Evolutionary conservation across 1,140 invertebrate species (phyloP).

Genomic region (Thalassaphorura encarpata): DNA sequence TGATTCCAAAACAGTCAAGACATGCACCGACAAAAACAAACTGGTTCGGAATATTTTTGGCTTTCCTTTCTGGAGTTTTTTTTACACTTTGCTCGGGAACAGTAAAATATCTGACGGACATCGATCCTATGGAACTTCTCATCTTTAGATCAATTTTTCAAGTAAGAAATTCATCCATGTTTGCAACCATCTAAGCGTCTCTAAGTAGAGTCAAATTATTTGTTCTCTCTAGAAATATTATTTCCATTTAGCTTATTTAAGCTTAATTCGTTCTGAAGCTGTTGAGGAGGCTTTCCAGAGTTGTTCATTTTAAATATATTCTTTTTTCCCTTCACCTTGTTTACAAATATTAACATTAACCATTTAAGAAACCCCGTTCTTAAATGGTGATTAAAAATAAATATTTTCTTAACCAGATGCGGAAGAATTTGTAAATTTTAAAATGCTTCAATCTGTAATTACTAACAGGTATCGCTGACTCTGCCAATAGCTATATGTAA

Average conservation of each 20-base stretch:
- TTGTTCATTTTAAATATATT: too few species aligned
- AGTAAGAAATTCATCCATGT: constrained; percentile 31
- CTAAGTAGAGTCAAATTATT: too few species aligned
- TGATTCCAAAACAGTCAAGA: constrained; percentile 23
- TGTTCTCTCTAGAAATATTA: too few species aligned
- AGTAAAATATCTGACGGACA: constrained; percentile 41
- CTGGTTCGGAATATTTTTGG: constrained; percentile 42
- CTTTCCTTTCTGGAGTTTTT: constrained; percentile 43
- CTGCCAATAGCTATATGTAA: constrained; percentile 35
- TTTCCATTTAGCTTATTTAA: too few species aligned
- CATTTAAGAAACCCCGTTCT: too few species aligned
- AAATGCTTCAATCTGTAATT: background rate
- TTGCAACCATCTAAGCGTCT: too few species aligned
- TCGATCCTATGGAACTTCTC: constrained; percentile 44
- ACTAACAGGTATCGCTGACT: constrained; percentile 37
- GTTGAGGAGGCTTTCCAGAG: too few species aligned
- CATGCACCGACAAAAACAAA: constrained; percentile 32
- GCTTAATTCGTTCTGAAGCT: too few species aligned
- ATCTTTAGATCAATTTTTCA: constrained; percentile 40
- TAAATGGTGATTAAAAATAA: too few species aligned
- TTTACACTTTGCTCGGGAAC: constrained; percentile 44
- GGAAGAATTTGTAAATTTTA: background rate
- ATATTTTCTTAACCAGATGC: too few species aligned
- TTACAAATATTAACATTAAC: too few species aligned
- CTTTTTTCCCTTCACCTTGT: too few species aligned